Percentiles rank a stretch among this genome's conserved stretches.
These are phyloP conservation scores for Chlorodrepanis virens DNA, from an alignment of 2,113 vertebrate species.

Conservation along the genomic window DNA sequence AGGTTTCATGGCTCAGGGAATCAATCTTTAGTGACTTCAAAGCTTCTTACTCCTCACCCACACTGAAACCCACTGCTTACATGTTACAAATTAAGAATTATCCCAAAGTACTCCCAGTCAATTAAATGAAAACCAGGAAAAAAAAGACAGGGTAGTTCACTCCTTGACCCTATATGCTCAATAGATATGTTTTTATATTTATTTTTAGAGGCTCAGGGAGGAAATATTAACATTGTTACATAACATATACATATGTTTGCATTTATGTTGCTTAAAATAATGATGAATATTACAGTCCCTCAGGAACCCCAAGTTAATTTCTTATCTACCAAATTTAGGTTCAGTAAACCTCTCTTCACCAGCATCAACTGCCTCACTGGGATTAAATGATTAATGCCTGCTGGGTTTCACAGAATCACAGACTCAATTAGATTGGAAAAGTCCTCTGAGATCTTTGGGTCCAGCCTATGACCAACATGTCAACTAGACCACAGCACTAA, in stretches of 20 bases:
- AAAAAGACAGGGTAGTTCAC: background rate
- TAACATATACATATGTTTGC: background rate
- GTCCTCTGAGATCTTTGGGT: background rate
- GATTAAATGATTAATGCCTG: background rate
- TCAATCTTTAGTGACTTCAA: background rate
- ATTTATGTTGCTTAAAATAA: background rate
- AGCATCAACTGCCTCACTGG: background rate
- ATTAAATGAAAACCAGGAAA: background rate
- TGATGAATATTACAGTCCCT: background rate
- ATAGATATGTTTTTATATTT: background rate
- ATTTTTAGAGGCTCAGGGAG: background rate
- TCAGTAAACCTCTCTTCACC: background rate
- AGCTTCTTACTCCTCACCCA: background rate
- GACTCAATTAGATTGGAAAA: background rate
- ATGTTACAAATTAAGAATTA: background rate
- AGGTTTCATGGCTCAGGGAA: background rate
- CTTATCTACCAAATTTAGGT: background rate
- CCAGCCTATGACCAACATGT: background rate
- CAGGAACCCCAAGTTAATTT: background rate
- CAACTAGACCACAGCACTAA: background rate
- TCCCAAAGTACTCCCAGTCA: background rate
- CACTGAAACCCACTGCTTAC: background rate
- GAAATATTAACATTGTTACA: background rate
- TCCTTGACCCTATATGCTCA: background rate
- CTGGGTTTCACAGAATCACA: background rate